phyloP scores from a whole-genome alignment of 2,888 invertebrate genomes.

The Epinotia bilunana region DNA sequence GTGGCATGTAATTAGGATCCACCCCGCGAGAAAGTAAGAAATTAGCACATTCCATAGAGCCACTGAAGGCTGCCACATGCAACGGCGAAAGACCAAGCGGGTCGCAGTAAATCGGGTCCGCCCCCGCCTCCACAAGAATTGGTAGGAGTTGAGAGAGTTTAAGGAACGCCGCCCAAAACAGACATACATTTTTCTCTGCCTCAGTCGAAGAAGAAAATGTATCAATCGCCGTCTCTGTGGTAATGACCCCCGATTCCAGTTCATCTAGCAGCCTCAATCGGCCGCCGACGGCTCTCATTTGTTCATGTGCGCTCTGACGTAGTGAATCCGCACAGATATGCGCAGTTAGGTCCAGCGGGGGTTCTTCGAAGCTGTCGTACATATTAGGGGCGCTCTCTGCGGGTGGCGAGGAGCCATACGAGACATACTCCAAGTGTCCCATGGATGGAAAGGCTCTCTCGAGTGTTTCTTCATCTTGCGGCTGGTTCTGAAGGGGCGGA shows the following conservation, averaged over 20 bases:
- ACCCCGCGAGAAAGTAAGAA: constrained; percentile 88
- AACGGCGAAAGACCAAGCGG: constrained; percentile 89
- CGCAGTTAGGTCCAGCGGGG: constrained; percentile 87
- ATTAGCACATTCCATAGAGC: constrained; percentile 88
- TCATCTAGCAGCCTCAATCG: constrained; percentile 88
- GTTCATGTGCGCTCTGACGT: constrained; percentile 89
- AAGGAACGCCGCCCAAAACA: constrained; percentile 90
- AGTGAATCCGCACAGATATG: constrained; percentile 90
- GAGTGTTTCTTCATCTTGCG: constrained; percentile 79
- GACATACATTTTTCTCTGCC: constrained; percentile 88
- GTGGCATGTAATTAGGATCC: constrained; percentile 88
- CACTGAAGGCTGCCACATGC: constrained; percentile 91
- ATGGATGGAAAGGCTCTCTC: constrained; percentile 88
- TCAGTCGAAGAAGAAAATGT: constrained; percentile 85
- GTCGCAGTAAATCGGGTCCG: constrained; percentile 88
- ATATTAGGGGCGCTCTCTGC: constrained; percentile 92
- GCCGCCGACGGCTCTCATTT: constrained; percentile 88
- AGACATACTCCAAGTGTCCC: constrained; percentile 90
- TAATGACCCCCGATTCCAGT: constrained; percentile 87
- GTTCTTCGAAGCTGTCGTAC: constrained; percentile 92
- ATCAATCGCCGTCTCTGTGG: constrained; percentile 81
- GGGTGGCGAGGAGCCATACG: constrained; percentile 91
- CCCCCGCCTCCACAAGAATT: constrained; percentile 86
- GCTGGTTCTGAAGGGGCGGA: constrained; percentile 68
- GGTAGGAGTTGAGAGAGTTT: constrained; percentile 88